These are phyloP conservation scores for Melierax canorus DNA, from an alignment of 2,113 vertebrate genomes.

Conservation along the genomic window DNA sequence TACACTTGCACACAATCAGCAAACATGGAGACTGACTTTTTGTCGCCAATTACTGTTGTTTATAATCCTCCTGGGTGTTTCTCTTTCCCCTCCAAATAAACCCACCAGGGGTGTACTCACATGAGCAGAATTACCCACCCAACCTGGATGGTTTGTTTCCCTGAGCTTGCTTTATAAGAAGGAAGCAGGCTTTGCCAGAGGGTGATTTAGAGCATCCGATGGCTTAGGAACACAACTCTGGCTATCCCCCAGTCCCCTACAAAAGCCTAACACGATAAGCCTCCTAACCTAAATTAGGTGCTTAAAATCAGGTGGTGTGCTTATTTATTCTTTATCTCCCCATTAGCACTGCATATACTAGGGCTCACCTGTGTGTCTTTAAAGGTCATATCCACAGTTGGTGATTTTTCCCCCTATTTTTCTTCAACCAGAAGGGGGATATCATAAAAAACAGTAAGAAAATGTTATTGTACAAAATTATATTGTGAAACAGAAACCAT, in stretches of 20 bases:
- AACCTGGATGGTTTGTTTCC: not conserved
- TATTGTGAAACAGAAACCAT: not conserved
- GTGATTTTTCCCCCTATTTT: not conserved
- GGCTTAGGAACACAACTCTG: not conserved
- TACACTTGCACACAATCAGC: not conserved
- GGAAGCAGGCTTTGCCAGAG: not conserved
- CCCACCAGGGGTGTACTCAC: rapidly evolving
- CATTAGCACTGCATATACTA: not conserved
- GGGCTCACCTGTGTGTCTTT: not conserved
- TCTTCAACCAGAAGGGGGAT: not conserved
- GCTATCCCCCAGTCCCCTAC: not conserved
- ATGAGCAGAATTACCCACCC: not conserved
- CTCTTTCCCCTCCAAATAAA: not conserved
- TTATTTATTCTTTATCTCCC: not conserved
- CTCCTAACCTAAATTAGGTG: not conserved
- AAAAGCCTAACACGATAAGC: not conserved
- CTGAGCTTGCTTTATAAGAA: not conserved
- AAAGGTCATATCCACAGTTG: not conserved
- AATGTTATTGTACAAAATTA: not conserved
- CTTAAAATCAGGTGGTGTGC: not conserved
- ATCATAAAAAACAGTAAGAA: not conserved
- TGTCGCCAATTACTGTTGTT: not conserved
- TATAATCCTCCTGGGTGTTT: not conserved
- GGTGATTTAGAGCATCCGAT: not conserved
- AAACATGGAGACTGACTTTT: not conserved